Evolutionary conservation across 2,797 vertebrate species (phyloP).

Genomic region (Gallirallus australis): DNA sequence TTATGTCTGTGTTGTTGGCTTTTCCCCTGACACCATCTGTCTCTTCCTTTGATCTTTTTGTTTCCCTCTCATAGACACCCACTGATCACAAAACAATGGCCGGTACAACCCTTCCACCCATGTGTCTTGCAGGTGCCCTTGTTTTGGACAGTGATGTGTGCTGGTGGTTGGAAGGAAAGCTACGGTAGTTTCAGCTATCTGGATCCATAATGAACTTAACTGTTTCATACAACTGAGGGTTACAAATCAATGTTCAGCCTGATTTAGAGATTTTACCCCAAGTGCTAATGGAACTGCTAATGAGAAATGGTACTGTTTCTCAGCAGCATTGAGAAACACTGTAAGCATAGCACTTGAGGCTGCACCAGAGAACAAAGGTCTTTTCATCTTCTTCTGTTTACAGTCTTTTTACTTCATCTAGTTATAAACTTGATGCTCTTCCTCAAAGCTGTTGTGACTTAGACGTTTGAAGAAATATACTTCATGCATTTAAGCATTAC

Average conservation of each 20-base stretch:
- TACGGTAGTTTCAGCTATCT: not conserved
- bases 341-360: not conserved
- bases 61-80: conserved; percentile 18
- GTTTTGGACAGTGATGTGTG: not conserved
- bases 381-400: conserved; percentile 38
- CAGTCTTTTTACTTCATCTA: not conserved
- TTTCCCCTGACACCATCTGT: conserved; percentile 47
- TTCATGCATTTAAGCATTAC: not conserved
- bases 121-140: conserved; percentile 43
- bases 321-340: not conserved
- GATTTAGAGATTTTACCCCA: not conserved
- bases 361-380: conserved; percentile 8
- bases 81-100: conserved; percentile 43
- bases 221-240: not conserved
- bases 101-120: conserved; percentile 14
- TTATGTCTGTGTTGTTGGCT: conserved; percentile 24
- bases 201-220: not conserved
- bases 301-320: not conserved
- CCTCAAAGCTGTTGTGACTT: not conserved
- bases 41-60: conserved; percentile 58
- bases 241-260: not conserved
- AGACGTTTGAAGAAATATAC: not conserved
- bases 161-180: not conserved
- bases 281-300: not conserved
- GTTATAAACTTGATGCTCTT: not conserved